Base-by-base conservation (phyloP, 2,888 invertebrate genomes). In the Cylloceria caligata region DNA sequence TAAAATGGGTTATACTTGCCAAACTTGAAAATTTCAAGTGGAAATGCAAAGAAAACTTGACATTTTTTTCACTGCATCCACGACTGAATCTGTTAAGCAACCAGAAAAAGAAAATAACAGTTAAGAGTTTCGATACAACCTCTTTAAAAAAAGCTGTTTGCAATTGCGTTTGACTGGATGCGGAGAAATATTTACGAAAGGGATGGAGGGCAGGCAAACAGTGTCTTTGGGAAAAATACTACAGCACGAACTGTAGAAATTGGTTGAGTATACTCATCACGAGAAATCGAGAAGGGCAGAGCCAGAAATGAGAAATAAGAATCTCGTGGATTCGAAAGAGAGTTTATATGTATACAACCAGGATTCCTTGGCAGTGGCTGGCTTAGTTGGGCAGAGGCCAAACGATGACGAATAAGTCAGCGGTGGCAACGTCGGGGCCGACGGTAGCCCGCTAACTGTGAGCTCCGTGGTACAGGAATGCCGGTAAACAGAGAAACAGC, bases 321-420 rank as follows among this genome's bases (percentile, higher is more conserved):
- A 84, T 81, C 73, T 80, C 47, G 67, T 27, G 83, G 64, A 83
- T 85, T 79, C 57, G 76, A 52, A 78, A 79, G 65, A 80, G 67
- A 69, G 62, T 79, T n/a, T n/a, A n/a, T n/a, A n/a, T n/a, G 65
- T 52, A 11, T 47, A 71, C 69, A 76, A 84, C 88, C 86, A 89
- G 88, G 84, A 90, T 90, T 90, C 88, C 87, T 91, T 88, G 90
- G 88, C 90, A 89, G 85, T 87, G 83, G 85, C 86, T 88, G 88
- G 76, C 86, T 88, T 88, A 87, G 87, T 90, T 90, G 91, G 90
- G 76, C 36, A 42, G 55, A 21, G 71, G 88, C 91, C 90, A 91
- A 90, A 83, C 74, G 86, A 87, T 89, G 91, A 90, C 89, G 88
- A 90, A 87, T 82, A 81, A 69, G 74, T 74, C 65, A 57, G 76